Evolutionary conservation across 1,140 invertebrate genomes (phyloP).

Genomic region (Apis laboriosa): DNA sequence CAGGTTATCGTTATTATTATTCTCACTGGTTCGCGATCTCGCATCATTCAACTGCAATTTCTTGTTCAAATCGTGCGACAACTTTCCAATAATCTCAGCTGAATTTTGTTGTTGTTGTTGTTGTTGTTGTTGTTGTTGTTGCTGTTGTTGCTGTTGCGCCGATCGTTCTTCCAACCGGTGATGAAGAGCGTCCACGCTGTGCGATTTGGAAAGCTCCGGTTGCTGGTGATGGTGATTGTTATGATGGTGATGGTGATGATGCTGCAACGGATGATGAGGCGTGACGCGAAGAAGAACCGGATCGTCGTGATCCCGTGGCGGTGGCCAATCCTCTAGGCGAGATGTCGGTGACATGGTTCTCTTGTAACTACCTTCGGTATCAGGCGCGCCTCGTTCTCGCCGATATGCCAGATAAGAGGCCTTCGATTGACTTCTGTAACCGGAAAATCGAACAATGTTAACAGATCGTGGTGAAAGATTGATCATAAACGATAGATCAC

Average conservation of each 20-base stretch:
- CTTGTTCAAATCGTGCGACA: constrained; percentile 75
- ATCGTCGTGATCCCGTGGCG: constrained; percentile 69
- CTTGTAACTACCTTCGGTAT: constrained; percentile 89
- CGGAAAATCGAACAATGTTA: constrained; percentile 46
- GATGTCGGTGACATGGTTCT: constrained; percentile 88
- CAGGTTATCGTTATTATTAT: constrained; percentile 73
- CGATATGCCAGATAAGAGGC: constrained; percentile 88
- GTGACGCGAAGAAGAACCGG: constrained; percentile 75
- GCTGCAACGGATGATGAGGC: constrained; percentile 68
- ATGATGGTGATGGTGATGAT: constrained; percentile 62
- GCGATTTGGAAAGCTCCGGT: constrained; percentile 67
- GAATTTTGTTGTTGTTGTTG: constrained; percentile 57
- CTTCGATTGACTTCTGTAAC: constrained; percentile 89
- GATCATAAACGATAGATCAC: background rate
- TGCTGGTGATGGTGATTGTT: constrained; percentile 62
- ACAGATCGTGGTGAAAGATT: background rate
- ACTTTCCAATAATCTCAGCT: constrained; percentile 66
- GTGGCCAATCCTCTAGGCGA: constrained; percentile 77
- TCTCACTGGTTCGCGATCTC: constrained; percentile 57
- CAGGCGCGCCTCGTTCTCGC: constrained; percentile 85
- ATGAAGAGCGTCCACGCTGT: constrained; percentile 74
- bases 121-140: constrained; percentile 49
- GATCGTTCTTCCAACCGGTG: constrained; percentile 67
- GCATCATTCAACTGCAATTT: constrained; percentile 73
- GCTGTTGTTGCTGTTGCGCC: constrained; percentile 40